A percentile compares a stretch with the other conserved stretches of the same genome.
Conservation (phyloP, 2,888 invertebrate species). For the Ormyrus labotus region DNA sequence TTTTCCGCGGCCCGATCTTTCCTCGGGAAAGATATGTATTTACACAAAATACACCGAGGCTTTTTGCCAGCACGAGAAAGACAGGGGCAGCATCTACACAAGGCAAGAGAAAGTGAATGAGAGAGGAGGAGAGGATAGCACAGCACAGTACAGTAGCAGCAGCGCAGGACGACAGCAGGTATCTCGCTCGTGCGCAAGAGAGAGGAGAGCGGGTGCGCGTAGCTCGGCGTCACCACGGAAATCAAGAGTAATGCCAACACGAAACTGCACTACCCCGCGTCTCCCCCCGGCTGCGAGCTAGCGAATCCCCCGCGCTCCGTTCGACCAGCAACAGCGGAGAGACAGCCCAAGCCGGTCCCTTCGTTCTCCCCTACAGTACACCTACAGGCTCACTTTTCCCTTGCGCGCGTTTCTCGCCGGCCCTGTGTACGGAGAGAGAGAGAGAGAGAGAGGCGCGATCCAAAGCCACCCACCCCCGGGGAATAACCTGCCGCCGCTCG, state of each 20-base stretch:
- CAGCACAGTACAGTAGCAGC: too few species aligned
- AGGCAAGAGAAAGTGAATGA: slow-evolving; percentile 30
- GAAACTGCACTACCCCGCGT: slow-evolving; percentile 79
- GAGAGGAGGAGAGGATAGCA: slow-evolving; percentile 13
- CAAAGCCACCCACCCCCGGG: slow-evolving; percentile 27
- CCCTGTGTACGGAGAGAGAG: slow-evolving; percentile 26
- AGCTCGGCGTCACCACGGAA: slow-evolving; percentile 77
- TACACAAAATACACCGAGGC: background rate
- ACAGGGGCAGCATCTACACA: slow-evolving; percentile 31
- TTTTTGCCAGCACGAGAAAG: background rate
- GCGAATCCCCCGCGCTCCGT: slow-evolving; percentile 31
- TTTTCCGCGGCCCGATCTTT: too few species aligned
- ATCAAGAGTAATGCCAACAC: slow-evolving; percentile 83
- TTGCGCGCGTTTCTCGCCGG: too few species aligned
- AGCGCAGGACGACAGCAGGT: too few species aligned
- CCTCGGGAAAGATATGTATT: too few species aligned
- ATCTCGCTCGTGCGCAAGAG: background rate
- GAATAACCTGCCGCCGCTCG: slow-evolving; percentile 41
- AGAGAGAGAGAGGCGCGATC: slow-evolving; percentile 33
- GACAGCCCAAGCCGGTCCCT: background rate
- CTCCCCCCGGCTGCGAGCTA: slow-evolving; percentile 29
- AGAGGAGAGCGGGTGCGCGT: slow-evolving; percentile 61
- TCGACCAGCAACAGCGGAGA: slow-evolving; percentile 16
- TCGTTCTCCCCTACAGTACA: background rate
- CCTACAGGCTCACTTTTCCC: background rate